These are phyloP conservation scores for Lerema accius DNA, from an alignment of 1,140 invertebrate species.

Conservation along the genomic window DNA sequence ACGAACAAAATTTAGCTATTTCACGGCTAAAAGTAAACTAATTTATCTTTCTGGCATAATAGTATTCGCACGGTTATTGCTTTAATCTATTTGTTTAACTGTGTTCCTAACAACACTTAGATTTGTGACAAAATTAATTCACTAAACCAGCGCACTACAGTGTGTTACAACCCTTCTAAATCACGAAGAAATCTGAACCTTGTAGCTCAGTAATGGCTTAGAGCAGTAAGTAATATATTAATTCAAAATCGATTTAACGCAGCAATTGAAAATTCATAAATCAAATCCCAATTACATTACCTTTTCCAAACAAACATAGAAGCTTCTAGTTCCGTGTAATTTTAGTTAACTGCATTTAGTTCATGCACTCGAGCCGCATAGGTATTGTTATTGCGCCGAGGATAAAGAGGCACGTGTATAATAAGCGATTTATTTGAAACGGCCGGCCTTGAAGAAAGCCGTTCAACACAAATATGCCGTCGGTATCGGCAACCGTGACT, in stretches of 20 bases:
- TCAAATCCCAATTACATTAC: conserved; percentile 23
- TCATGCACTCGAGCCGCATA: conserved; percentile 19
- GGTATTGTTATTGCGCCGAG: conserved; percentile 21
- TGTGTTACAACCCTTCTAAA: no score
- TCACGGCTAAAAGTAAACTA: conserved; percentile 10
- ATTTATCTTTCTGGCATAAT: conserved; percentile 8
- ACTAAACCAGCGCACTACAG: no score
- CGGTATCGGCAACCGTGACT: conserved; percentile 62
- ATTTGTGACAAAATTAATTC: no score
- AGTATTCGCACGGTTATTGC: conserved; percentile 6
- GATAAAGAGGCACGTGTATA: conserved; percentile 39
- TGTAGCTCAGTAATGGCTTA: no score
- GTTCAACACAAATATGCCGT: conserved; percentile 57
- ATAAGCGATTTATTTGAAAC: conserved; percentile 53
- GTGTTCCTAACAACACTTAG: no score
- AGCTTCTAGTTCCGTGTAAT: conserved; percentile 18
- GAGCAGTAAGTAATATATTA: not conserved
- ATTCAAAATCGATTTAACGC: conserved; percentile 12
- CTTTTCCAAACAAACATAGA: conserved; percentile 22
- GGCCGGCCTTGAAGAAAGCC: conserved; percentile 60
- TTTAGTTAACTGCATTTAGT: conserved; percentile 29
- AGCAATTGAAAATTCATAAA: conserved; percentile 28
- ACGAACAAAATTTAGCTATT: conserved; percentile 19
- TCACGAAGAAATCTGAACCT: no score
- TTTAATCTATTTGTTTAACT: no score